Conservation (phyloP, 2,888 invertebrate species). For the Actias luna region DNA sequence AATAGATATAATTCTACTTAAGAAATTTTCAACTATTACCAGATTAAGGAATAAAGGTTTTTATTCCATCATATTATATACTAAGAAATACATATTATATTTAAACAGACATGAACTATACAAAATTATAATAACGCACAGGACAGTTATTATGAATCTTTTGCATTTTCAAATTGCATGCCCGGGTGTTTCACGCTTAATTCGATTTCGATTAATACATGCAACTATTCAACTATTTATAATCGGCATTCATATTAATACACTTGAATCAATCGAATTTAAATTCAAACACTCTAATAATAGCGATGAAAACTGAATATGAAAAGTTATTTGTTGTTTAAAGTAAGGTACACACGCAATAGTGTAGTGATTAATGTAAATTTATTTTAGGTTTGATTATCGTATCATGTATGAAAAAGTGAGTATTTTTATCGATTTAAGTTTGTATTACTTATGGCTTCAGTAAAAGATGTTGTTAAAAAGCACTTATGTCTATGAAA, state of each 20-base stretch:
- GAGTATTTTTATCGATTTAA: too few relatives aligned
- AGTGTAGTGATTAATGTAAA: not conserved
- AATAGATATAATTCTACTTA: too few relatives aligned
- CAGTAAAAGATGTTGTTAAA: too few relatives aligned
- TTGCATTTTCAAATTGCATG: constrained; percentile 22
- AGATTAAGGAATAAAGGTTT: too few relatives aligned
- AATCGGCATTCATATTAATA: constrained; percentile 22
- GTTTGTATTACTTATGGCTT: too few relatives aligned
- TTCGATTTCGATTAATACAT: constrained; percentile 44
- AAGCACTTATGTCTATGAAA: too few relatives aligned
- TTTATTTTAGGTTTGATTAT: too few relatives aligned
- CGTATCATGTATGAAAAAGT: too few relatives aligned
- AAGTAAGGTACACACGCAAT: constrained; percentile 6
- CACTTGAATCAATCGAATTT: constrained; percentile 10
- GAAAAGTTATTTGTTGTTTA: not conserved
- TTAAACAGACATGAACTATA: not conserved
- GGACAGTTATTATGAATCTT: constrained; percentile 14
- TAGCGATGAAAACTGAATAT: not conserved
- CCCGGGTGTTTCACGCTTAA: constrained; percentile 34
- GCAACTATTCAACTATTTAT: constrained; percentile 34
- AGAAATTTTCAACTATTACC: too few relatives aligned
- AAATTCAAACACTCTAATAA: constrained; percentile 3
- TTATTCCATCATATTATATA: too few relatives aligned
- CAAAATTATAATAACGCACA: not conserved
- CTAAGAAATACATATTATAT: too few relatives aligned